Conservation (phyloP, 30 jellyfish, hydroid and myxozoan species). For the Nemopilema nomurai region DNA sequence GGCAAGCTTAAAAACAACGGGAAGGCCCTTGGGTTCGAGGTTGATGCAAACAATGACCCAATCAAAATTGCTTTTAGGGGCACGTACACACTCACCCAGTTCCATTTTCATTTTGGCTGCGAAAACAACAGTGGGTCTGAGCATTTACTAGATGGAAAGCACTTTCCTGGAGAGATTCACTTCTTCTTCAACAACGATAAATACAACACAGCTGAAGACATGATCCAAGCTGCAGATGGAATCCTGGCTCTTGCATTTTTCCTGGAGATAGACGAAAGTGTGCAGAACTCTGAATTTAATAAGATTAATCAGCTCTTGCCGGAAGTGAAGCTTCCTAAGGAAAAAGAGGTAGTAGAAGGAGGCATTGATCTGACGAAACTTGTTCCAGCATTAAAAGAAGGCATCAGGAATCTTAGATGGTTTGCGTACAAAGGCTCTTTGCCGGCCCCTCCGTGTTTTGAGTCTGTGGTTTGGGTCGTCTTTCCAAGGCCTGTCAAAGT, state of each 20-base stretch:
- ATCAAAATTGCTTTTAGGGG: slow-evolving; percentile 46
- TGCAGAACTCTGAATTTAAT: slow-evolving; percentile 31
- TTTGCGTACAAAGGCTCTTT: slow-evolving; percentile 91
- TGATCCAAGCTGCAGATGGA: slow-evolving; percentile 81
- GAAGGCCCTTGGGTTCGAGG: slow-evolving; percentile 82
- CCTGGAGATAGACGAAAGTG: slow-evolving; percentile 73
- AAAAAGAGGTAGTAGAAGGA: slow-evolving; percentile 24
- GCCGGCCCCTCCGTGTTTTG: slow-evolving; percentile 98
- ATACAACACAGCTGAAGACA: slow-evolving; percentile 43
- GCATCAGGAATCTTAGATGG: slow-evolving; percentile 56
- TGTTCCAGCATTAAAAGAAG: slow-evolving; percentile 83
- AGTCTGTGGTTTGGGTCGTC: slow-evolving; percentile 94
- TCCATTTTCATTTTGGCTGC: slow-evolving; percentile 96
- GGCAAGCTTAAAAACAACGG: slow-evolving; percentile 93
- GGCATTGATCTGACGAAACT: slow-evolving; percentile 69
- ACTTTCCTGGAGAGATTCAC: slow-evolving; percentile 96
- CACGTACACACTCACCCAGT: slow-evolving; percentile 74
- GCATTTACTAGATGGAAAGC: slow-evolving; percentile 88
- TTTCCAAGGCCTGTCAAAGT: slow-evolving; percentile 77
- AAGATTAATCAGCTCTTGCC: not conserved
- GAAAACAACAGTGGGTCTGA: slow-evolving; percentile 92
- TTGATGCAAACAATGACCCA: slow-evolving; percentile 45
- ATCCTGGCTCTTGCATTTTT: slow-evolving; percentile 84
- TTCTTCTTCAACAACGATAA: slow-evolving; percentile 79
- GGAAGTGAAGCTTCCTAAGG: not conserved